These are phyloP conservation scores for Chiroxiphia lanceolata DNA, from an alignment of 2,797 vertebrate species.

Conservation along the genomic window DNA sequence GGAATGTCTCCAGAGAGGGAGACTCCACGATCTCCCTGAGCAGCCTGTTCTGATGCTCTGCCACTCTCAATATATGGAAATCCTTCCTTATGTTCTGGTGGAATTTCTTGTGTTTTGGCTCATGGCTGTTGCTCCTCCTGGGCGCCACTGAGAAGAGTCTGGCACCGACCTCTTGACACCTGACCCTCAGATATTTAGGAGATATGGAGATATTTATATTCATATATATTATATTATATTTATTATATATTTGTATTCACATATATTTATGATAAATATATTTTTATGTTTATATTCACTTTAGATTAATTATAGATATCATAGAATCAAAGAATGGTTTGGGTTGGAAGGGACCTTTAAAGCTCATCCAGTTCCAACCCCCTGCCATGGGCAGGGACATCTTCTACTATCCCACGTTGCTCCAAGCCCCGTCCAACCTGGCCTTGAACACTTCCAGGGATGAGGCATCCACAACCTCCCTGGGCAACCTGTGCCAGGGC, in stretches of 20 bases:
- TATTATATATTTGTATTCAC: too few species aligned
- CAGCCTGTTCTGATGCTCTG: not conserved
- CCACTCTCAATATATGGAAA: too few species aligned
- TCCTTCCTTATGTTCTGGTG: accelerated
- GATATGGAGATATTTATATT: not conserved
- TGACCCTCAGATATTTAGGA: not conserved
- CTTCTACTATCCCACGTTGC: not conserved
- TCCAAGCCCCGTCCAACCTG: not conserved
- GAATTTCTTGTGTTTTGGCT: not conserved
- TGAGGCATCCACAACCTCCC: not conserved
- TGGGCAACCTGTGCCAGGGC: accelerated
- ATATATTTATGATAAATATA: too few species aligned
- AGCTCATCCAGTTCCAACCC: accelerated
- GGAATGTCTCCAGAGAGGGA: not conserved
- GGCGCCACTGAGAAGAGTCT: not conserved
- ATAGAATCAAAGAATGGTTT: accelerated
- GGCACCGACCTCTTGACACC: not conserved
- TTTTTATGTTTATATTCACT: not conserved
- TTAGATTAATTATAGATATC: not conserved
- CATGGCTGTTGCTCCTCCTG: not conserved
- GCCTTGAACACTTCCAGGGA: accelerated
- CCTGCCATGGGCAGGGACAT: not conserved
- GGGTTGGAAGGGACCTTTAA: not conserved
- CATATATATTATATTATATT: not conserved
- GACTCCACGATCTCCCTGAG: too few species aligned